Evolutionary conservation across 1,140 invertebrate genomes (phyloP).

Genomic region (Lycorma delicatula): DNA sequence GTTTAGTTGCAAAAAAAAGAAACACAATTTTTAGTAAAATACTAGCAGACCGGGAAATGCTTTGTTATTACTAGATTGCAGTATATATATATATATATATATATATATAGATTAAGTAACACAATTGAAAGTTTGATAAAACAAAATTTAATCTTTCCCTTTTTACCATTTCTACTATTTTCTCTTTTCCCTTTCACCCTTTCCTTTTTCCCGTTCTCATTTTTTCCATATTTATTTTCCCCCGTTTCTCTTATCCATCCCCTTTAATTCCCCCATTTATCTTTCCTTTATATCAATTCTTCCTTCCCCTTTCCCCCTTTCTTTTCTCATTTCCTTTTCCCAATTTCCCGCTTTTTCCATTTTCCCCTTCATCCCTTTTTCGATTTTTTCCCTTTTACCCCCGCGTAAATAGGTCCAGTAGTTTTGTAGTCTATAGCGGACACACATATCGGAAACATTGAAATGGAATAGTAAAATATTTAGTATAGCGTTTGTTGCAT

Average conservation of each 20-base stretch:
- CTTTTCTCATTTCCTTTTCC: neutral
- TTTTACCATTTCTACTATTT: neutral
- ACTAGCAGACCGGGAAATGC: too few species aligned
- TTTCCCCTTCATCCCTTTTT: neutral
- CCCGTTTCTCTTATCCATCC: neutral
- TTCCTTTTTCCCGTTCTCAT: neutral
- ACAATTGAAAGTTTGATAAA: too few species aligned
- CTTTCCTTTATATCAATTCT: neutral
- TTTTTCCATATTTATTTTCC: neutral
- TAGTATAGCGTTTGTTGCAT: too few species aligned
- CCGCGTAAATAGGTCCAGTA: too few species aligned
- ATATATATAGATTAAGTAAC: too few species aligned
- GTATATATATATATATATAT: too few species aligned
- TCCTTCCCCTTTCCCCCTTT: neutral
- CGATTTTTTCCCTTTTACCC: neutral
- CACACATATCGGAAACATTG: too few species aligned
- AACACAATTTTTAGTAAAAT: too few species aligned
- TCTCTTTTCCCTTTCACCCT: neutral
- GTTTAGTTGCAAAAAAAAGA: too few species aligned
- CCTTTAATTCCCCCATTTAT: neutral
- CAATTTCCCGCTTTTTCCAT: neutral
- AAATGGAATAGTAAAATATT: too few species aligned
- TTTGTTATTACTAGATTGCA: too few species aligned
- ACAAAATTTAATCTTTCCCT: neutral
- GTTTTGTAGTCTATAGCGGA: too few species aligned